These are phyloP conservation scores for Oreortyx pictus DNA, from an alignment of 2,797 vertebrate genomes.

Conservation along the genomic window DNA sequence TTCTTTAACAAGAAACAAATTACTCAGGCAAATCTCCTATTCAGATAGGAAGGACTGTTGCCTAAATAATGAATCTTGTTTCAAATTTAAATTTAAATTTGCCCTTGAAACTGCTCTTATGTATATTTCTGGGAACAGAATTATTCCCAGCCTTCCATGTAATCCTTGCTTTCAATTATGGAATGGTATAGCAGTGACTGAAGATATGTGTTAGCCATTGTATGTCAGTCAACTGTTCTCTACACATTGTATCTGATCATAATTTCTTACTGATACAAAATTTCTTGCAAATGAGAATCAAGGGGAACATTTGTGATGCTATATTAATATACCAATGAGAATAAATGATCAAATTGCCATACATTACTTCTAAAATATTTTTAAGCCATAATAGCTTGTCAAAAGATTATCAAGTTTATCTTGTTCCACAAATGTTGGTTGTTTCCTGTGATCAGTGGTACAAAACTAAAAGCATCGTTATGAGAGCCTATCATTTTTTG, in stretches of 20 bases:
- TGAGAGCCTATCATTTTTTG: background rate
- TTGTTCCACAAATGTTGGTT: background rate
- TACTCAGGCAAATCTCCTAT: background rate
- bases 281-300: constrained; percentile 57
- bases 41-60: background rate
- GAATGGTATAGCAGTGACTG: background rate
- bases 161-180: constrained; percentile 15
- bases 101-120: background rate
- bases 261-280: constrained; percentile 54
- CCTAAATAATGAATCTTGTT: background rate
- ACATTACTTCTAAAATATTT: constrained; percentile 8
- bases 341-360: background rate
- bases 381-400: background rate
- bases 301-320: background rate
- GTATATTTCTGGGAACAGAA: background rate
- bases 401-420: constrained; percentile 15
- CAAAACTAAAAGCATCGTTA: background rate
- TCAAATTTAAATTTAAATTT: background rate
- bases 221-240: constrained; percentile 56
- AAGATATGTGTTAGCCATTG: constrained; percentile 9
- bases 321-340: constrained; percentile 16
- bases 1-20: background rate
- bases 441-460: background rate
- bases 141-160: background rate
- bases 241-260: constrained; percentile 48